Evolutionary conservation across 2,113 vertebrate species (phyloP), one percentile per base, ranked within the genome.

Genomic region (Notothenia coriiceps): DNA sequence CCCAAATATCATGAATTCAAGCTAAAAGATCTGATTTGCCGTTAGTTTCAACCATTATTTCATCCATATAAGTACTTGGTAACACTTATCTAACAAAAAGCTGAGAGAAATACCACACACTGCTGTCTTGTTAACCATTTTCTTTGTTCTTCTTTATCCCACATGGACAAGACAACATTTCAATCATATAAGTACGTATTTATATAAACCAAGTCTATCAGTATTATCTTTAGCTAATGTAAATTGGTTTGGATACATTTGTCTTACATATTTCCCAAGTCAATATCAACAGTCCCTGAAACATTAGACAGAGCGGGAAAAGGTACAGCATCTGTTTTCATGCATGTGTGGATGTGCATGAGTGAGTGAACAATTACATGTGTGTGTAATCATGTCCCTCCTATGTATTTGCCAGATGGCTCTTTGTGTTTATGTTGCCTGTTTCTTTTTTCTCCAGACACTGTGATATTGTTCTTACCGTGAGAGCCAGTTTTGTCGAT

Each of bases 401-500:
- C 44, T 55, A 8, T 2, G 3, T 15, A 25, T 64, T 9, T 62
- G 33, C 67, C 67, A 79, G 80, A 80, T 54, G 46, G 67, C 71
- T 66, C 52, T 13, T 15, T 65, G 67, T 40, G 10, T 72, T 54
- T 4, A n/a, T 62, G 40, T 46, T 63, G 74, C 18, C 70, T 68
- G 22, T 57, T 74, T 77, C 10, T 57, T 22, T 43, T 20, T 29
- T 70, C 54, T 10, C 33, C 14, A 77, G 57, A 57, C 44, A 62
- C 35, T 87, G 18, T 44, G 12, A 62, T 7, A 20, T 35, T 51
- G 10, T 51, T 68, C 95, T 96, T 93, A 99, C 98, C 98, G 70
- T 99, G 97, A 77, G 98, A 97, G 88, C 98, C 98, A 67, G 97
- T 99, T 97, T 99, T 99, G 94, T 99, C 98, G 90, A 99, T 97